A percentile compares a stretch with the other conserved stretches of the same genome.
These are phyloP conservation scores for Macroteleia sp. DNA, from an alignment of 2,888 invertebrate species.

Conservation along the genomic window DNA sequence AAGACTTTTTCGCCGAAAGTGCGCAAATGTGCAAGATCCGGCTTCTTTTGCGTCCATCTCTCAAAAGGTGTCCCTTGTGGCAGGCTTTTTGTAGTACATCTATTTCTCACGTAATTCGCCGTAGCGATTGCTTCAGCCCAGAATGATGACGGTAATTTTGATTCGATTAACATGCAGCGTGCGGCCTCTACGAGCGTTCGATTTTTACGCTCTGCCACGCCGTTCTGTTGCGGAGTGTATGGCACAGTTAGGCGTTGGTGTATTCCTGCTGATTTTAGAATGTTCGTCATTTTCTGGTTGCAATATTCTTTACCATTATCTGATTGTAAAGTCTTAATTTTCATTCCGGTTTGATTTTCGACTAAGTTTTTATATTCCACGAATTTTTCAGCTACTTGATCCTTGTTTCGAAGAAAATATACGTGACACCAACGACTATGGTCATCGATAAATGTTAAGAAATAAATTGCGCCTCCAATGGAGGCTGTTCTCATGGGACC, in stretches of 20 bases:
- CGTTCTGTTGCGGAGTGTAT: not conserved
- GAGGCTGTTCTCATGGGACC: constrained; percentile 61
- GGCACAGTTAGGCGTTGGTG: constrained; percentile 7
- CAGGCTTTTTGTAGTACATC: not conserved
- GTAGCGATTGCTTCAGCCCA: not conserved
- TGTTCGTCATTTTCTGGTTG: not conserved
- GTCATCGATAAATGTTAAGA: constrained; percentile 67
- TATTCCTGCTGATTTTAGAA: not conserved
- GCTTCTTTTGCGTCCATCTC: not conserved
- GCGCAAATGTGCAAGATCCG: not conserved
- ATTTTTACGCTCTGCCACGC: not conserved
- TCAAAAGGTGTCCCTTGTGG: not conserved
- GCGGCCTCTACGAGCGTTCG: not conserved
- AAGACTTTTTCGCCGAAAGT: not conserved
- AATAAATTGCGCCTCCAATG: constrained; percentile 49
- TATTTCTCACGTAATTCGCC: not conserved
- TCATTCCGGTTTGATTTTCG: not conserved
- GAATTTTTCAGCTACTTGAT: not conserved
- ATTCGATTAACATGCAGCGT: not conserved
- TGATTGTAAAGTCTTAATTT: not conserved
- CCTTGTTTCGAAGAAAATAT: not conserved
- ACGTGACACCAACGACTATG: constrained; percentile 44
- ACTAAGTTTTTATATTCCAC: constrained; percentile 2
- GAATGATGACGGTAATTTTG: not conserved
- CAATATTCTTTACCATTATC: constrained; percentile 1